phyloP scores from a whole-genome alignment of 2,888 invertebrate genomes.

The Bombyx huttoni region DNA sequence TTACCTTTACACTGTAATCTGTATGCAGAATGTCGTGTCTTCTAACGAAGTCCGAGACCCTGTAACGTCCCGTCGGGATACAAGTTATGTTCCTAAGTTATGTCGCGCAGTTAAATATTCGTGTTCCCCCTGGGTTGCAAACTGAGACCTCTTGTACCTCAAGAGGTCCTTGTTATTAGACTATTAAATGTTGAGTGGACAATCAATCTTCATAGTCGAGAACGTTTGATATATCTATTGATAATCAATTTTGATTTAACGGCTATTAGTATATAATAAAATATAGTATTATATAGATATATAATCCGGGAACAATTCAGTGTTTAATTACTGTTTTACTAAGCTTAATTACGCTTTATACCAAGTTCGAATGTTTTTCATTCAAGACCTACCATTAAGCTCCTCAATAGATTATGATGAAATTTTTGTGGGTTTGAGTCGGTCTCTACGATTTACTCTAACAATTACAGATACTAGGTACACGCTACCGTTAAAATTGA shows the following conservation, averaged over 20 bases:
- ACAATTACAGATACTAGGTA: no score
- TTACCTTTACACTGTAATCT: conserved; percentile 60
- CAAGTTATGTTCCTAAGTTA: conserved; percentile 33
- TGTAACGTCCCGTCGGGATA: conserved; percentile 22
- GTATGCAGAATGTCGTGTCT: conserved; percentile 58
- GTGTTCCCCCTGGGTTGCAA: conserved; percentile 13
- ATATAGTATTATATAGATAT: neutral
- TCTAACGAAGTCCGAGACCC: conserved; percentile 57
- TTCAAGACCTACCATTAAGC: no score
- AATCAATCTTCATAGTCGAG: neutral
- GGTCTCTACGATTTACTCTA: no score
- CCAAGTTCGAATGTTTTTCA: no score
- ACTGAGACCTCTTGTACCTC: conserved; percentile 12
- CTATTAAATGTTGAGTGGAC: conserved; percentile 11
- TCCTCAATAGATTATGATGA: no score
- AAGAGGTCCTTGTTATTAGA: conserved; percentile 9
- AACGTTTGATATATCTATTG: neutral
- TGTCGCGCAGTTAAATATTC: conserved; percentile 26
- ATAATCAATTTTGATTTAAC: neutral
- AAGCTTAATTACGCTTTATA: no score
- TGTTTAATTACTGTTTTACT: no score
- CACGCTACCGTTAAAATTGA: no score
- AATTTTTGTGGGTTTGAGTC: no score
- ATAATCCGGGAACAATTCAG: neutral
- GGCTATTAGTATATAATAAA: neutral